phyloP scores from a whole-genome alignment of 2,797 vertebrate species.

The Numenius phaeopus region DNA sequence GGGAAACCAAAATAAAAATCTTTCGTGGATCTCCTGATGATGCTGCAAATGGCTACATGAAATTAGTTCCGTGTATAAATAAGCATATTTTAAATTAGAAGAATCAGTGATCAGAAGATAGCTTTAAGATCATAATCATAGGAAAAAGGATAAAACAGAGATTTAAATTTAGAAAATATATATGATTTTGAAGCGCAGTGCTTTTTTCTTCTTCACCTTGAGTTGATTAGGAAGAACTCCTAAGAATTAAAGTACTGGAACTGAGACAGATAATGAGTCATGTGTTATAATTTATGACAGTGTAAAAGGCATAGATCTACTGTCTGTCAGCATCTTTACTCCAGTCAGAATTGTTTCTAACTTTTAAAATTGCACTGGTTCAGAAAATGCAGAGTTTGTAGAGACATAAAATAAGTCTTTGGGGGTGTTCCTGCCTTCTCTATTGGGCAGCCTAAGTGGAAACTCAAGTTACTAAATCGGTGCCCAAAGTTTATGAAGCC shows the following conservation, averaged over 20 bases:
- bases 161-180: neutral
- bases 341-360: neutral
- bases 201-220: neutral
- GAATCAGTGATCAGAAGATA: neutral
- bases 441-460: neutral
- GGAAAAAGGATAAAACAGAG: neutral
- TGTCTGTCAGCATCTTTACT: neutral
- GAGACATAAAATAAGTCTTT: neutral
- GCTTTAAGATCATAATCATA: neutral
- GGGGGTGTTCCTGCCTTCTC: neutral
- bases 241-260: neutral
- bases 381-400: neutral
- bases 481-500: neutral
- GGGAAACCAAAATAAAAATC: neutral
- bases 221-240: neutral
- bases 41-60: neutral
- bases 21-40: neutral
- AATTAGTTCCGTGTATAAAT: neutral
- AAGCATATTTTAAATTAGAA: neutral
- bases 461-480: neutral
- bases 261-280: neutral
- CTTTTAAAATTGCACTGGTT: neutral
- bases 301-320: neutral
- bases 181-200: neutral
- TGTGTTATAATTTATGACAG: neutral